phyloP scores from a whole-genome alignment of 2,888 invertebrate species.

The Drosophila cognata region DNA sequence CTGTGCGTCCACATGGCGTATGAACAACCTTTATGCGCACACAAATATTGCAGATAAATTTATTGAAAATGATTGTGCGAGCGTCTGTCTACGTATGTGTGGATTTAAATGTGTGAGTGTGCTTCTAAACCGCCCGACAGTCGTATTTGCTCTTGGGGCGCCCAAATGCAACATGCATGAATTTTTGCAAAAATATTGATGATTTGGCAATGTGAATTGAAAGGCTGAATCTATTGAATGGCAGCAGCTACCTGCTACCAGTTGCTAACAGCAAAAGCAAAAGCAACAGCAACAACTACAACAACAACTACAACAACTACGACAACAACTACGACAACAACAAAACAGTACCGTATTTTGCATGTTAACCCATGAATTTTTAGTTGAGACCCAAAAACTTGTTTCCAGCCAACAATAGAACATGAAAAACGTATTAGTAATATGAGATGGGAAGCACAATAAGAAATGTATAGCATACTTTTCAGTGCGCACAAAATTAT shows the following conservation, averaged over 20 bases:
- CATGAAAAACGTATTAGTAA: constrained; percentile 75
- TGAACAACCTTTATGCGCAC: constrained; percentile 51
- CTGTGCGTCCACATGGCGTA: constrained; percentile 48
- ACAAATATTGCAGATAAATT: constrained; percentile 73
- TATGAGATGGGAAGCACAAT: constrained; percentile 19
- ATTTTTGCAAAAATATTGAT: constrained; percentile 70
- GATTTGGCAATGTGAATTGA: constrained; percentile 76
- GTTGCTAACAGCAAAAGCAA: constrained; percentile 33
- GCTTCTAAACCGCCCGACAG: constrained; percentile 24
- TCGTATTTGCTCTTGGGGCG: constrained; percentile 24
- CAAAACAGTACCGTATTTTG: constrained; percentile 45
- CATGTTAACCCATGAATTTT: constrained; percentile 51
- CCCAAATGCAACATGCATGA: constrained; percentile 57
- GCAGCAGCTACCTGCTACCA: constrained; percentile 42
- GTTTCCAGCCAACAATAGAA: constrained; percentile 53
- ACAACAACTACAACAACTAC: constrained; percentile 17
- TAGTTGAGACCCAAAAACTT: constrained; percentile 20
- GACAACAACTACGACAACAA: constrained; percentile 7
- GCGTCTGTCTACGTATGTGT: constrained; percentile 9
- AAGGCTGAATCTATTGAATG: constrained; percentile 68
- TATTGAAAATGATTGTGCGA: constrained; percentile 76
- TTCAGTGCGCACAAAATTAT: constrained; percentile 9
- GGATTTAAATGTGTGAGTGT: constrained; percentile 4
- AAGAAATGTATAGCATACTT: constrained; percentile 23
- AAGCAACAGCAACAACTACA: constrained; percentile 8